Percentiles rank a stretch among this genome's conserved stretches.
phyloP scores from a whole-genome alignment of 2,113 vertebrate genomes.

The Perccottus glenii region DNA sequence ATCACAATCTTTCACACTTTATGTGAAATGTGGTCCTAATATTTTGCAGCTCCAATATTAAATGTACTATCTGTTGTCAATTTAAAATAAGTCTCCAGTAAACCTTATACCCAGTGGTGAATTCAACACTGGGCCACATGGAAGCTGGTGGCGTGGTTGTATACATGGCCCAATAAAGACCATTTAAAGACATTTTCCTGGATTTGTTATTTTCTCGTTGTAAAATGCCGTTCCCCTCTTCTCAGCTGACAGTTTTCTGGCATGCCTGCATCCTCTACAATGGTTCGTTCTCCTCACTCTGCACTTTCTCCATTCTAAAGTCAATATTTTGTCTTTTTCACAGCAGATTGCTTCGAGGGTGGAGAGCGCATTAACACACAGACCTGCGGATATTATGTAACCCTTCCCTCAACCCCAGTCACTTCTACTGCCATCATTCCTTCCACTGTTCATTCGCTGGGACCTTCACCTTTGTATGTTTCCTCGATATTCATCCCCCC shows the following conservation, averaged over 20 bases:
- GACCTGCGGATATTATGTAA: slow-evolving; percentile 64
- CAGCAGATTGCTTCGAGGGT: slow-evolving; percentile 65
- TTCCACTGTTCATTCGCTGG: slow-evolving; percentile 1
- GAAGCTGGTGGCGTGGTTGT: background rate
- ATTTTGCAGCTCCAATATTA: too few species aligned
- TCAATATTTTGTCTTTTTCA: slow-evolving; percentile 77
- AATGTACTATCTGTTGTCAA: too few species aligned
- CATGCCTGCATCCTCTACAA: slow-evolving; percentile 13
- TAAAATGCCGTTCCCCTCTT: slow-evolving; percentile 32
- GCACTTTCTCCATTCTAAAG: slow-evolving; percentile 73
- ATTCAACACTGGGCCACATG: too few species aligned
- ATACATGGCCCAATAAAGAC: slow-evolving; percentile 7
- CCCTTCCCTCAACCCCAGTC: slow-evolving; percentile 21
- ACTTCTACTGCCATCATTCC: slow-evolving; percentile 24
- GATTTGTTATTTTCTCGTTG: slow-evolving; percentile 21
- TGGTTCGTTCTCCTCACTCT: slow-evolving; percentile 47
- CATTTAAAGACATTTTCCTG: slow-evolving; percentile 20
- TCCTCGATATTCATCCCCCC: background rate
- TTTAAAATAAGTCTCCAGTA: too few species aligned
- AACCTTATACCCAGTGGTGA: too few species aligned
- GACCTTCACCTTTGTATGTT: slow-evolving; percentile 27
- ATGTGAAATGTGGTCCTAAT: too few species aligned
- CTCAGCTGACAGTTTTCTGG: slow-evolving; percentile 20
- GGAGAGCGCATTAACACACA: slow-evolving; percentile 59
- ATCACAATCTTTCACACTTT: background rate